Evolutionary conservation across 2,113 vertebrate genomes (phyloP).

Genomic region (Callorhinus ursinus): DNA sequence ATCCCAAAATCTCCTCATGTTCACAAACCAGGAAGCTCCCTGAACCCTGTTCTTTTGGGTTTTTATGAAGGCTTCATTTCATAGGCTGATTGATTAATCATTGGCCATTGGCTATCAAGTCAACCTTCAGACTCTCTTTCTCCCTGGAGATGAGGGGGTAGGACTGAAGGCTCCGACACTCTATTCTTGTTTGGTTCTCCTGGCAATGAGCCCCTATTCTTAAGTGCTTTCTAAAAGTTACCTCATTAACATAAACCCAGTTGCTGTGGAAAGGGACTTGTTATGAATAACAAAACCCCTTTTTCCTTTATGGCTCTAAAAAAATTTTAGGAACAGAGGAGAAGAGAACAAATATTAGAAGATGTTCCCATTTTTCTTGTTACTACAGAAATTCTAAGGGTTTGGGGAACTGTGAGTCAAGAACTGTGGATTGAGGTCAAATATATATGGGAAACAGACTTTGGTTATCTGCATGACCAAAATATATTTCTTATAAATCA

Average conservation of each 20-base stretch:
- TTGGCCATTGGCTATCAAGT: not conserved
- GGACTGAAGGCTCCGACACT: not conserved
- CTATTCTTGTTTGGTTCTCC: not conserved
- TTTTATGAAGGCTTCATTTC: not conserved
- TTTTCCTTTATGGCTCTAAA: not conserved
- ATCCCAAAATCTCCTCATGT: not conserved
- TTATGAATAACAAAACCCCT: not conserved
- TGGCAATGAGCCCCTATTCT: not conserved
- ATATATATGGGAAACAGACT: not conserved
- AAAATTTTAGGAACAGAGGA: not conserved
- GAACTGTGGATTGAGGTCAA: not conserved
- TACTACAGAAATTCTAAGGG: not conserved
- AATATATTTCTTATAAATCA: not conserved
- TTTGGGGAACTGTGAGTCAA: not conserved
- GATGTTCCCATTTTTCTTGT: not conserved
- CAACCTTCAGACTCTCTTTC: not conserved
- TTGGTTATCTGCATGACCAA: not conserved
- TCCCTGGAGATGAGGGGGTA: not conserved
- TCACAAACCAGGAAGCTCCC: not conserved
- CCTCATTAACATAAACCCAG: not conserved
- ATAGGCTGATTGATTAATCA: not conserved
- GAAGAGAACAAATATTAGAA: not conserved
- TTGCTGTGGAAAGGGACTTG: not conserved
- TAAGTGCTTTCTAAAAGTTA: not conserved
- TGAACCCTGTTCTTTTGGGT: not conserved